Evolutionary conservation across 2,888 invertebrate species (phyloP).

Genomic region (Lithophane semibrunnea): DNA sequence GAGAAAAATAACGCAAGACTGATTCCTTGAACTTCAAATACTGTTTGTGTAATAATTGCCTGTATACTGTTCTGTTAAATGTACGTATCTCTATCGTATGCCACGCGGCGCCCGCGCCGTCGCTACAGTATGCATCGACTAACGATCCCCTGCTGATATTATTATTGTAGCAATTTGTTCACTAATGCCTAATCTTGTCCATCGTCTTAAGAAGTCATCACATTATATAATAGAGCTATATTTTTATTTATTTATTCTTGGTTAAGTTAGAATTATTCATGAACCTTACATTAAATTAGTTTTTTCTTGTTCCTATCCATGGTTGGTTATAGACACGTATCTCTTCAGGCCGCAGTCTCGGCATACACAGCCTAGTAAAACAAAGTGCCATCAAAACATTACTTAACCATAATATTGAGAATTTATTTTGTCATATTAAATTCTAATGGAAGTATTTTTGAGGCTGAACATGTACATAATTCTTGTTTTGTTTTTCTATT

Average conservation of each 20-base stretch:
- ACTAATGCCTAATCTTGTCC: conserved; percentile 89
- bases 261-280: conserved; percentile 79
- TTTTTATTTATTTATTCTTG: conserved; percentile 86
- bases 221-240: conserved; percentile 83
- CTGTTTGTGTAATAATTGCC: conserved; percentile 59
- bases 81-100: conserved; percentile 41
- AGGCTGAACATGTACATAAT: conserved; percentile 86
- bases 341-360: conserved; percentile 59
- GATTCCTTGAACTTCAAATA: conserved; percentile 80
- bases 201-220: conserved; percentile 85
- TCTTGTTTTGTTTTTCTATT: conserved; percentile 81
- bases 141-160: conserved; percentile 66
- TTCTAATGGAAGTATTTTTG: conserved; percentile 74
- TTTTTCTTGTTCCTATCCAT: conserved; percentile 82
- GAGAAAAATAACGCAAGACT: conserved; percentile 84
- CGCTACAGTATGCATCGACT: conserved; percentile 5
- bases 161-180: conserved; percentile 77
- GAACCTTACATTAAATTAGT: conserved; percentile 68
- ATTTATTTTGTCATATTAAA: conserved; percentile 67
- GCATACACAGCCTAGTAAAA: conserved; percentile 68
- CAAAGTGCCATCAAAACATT: conserved; percentile 75
- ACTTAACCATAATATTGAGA: conserved; percentile 64
- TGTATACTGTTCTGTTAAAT: conserved; percentile 56
- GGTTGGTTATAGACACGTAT: conserved; percentile 68
- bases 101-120: neutral